Evolutionary conservation across 2,888 invertebrate species (phyloP).

Genomic region (Drosophila dives): DNA sequence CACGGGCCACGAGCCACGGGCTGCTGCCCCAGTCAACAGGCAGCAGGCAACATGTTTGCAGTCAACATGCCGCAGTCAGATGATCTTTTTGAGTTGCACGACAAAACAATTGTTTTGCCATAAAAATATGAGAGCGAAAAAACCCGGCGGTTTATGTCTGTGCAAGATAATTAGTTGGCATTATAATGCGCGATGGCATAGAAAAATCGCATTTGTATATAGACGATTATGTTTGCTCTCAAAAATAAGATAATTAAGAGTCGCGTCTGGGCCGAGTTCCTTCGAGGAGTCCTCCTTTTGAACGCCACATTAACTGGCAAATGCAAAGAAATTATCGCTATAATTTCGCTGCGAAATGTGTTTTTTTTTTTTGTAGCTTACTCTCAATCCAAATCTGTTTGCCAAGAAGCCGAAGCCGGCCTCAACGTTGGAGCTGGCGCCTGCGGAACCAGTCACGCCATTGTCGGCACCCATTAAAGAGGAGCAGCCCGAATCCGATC

Average conservation of each 20-base stretch:
- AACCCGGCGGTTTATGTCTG: constrained; percentile 65
- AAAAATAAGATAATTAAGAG: constrained; percentile 66
- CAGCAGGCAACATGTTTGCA: neutral
- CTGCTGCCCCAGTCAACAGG: neutral
- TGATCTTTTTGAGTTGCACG: constrained; percentile 5
- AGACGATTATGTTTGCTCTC: constrained; percentile 21
- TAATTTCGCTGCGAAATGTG: constrained; percentile 7
- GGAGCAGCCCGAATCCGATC: constrained; percentile 70
- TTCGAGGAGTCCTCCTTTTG: constrained; percentile 23
- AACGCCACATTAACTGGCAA: constrained; percentile 70
- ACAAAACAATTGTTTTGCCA: constrained; percentile 76
- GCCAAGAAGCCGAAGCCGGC: constrained; percentile 62
- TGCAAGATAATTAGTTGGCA: constrained; percentile 77
- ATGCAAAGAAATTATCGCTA: constrained; percentile 74
- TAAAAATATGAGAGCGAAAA: constrained; percentile 71
- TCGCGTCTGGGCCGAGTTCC: constrained; percentile 48
- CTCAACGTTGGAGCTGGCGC: constrained; percentile 38
- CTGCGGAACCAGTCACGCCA: constrained; percentile 21
- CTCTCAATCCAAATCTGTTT: constrained; percentile 78
- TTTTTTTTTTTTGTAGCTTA: constrained; percentile 53
- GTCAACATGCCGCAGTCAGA: neutral
- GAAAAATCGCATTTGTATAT: constrained; percentile 21
- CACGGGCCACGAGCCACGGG: constrained; percentile 5
- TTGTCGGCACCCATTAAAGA: constrained; percentile 61
- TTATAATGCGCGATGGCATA: constrained; percentile 59